Conservation (phyloP, 2,797 vertebrate species). For the Manis javanica region DNA sequence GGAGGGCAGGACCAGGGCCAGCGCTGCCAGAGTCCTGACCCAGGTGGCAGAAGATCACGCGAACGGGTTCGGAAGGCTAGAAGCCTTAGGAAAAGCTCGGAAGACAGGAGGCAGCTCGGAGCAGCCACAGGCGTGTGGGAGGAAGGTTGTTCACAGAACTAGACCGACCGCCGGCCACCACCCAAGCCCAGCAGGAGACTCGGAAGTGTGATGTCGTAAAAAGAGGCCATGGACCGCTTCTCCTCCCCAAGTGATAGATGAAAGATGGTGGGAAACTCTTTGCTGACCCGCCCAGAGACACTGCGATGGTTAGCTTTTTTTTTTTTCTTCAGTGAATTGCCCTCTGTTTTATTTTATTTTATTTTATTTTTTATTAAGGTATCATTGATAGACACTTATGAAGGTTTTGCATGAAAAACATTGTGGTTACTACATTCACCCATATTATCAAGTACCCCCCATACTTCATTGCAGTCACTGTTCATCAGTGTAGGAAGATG, state of each 20-base stretch:
- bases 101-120: background rate
- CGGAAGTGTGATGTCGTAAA: background rate
- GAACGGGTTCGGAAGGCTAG: background rate
- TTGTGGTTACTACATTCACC: too few species aligned
- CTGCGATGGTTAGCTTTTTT: background rate
- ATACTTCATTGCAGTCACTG: too few species aligned
- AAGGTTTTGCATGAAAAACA: too few species aligned
- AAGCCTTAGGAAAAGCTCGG: background rate
- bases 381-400: too few species aligned
- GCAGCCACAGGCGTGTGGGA: background rate
- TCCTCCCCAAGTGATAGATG: background rate
- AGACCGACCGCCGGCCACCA: background rate
- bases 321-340: too few species aligned
- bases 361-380: too few species aligned
- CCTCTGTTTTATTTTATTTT: too few species aligned
- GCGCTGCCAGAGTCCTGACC: background rate
- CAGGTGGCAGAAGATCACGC: background rate
- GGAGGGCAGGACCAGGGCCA: background rate
- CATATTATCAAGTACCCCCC: too few species aligned
- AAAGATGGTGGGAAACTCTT: background rate
- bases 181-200: background rate
- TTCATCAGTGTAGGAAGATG: too few species aligned
- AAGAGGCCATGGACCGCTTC: background rate
- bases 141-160: background rate
- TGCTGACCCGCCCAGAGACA: background rate